Percentiles rank a stretch among this genome's conserved stretches.
phyloP scores from a whole-genome alignment of 2,113 vertebrate species.

The Lepus timidus region DNA sequence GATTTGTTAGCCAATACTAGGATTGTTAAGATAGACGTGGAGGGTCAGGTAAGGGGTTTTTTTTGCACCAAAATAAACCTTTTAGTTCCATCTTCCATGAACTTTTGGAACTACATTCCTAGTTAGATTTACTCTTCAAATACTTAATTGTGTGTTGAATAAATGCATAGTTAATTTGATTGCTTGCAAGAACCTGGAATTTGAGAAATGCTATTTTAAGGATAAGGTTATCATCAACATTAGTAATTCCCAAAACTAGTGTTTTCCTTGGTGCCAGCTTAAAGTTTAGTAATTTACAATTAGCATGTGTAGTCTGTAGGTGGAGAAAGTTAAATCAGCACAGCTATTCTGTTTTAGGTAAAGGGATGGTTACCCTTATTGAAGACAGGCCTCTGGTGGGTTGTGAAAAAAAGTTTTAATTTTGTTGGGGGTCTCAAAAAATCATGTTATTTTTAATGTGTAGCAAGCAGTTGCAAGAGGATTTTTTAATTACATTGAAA shows the following conservation, averaged over 20 bases:
- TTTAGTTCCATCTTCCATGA: no score
- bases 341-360: neutral
- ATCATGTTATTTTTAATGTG: neutral
- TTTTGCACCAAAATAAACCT: no score
- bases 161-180: neutral
- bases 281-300: neutral
- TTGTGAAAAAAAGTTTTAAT: neutral
- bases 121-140: neutral
- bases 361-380: neutral
- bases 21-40: neutral
- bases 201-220: neutral
- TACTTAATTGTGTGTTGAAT: neutral
- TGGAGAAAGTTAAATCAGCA: neutral
- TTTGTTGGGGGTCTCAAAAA: no score
- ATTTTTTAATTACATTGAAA: constrained; percentile 87
- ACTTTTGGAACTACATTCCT: no score
- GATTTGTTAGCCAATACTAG: neutral
- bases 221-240: neutral
- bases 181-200: neutral
- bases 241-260: neutral
- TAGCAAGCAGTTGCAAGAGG: constrained; percentile 88
- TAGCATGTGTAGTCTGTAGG: neutral
- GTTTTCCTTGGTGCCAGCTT: neutral
- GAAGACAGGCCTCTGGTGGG: neutral
- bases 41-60: no score